Base-by-base conservation (phyloP, 2,888 invertebrate species). In the Limnephilus auricula region DNA sequence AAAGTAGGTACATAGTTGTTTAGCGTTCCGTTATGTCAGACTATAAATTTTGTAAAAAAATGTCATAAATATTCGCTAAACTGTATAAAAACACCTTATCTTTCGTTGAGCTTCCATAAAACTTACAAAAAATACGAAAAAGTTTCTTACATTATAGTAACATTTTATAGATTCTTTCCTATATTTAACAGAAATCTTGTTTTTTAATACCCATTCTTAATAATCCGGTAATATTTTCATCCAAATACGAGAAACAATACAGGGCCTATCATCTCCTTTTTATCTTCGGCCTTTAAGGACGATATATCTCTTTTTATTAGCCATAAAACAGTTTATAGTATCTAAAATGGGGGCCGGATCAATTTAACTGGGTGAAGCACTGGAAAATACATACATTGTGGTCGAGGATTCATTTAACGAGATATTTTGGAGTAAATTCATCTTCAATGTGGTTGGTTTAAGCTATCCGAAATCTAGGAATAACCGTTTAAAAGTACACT, bases 291-390 rank as follows among this genome's bases (percentile, higher is more conserved):
- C 34, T 32, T 32, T 65, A 65, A 65, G 82, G 82, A 25, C 82
- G 34, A 37, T 82, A 82, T 82, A 82, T 82, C 82, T 65, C 82
- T 15, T 34, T 82, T 82, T 82, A 82, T 82, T 82, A 37, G 82
- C 82, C 34, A 82, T 82, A 82, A 82, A 82, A 82, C 65, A 65
- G 65, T 82, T 82, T 82, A 82, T 82, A 37, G 82, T 32, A 82
- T 82, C 82, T 82, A 34, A 34, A 82, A 82, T 10, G 25, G 82
- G 25, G 65, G 65, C 65, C 25, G 65, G 65, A 65, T 65, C 65
- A 65, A 65, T 65, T n/a, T 65, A 65, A n/a, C 65, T 25, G 25
- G 65, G 65, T 65, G 65, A 2, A 25, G 9, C 65, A 65, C 65
- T 65, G 65, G 25, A 25, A n/a, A 65, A 65, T n/a, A 65, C 50